phyloP scores from a whole-genome alignment of 2,797 vertebrate species.

The Scyliorhinus canicula region DNA sequence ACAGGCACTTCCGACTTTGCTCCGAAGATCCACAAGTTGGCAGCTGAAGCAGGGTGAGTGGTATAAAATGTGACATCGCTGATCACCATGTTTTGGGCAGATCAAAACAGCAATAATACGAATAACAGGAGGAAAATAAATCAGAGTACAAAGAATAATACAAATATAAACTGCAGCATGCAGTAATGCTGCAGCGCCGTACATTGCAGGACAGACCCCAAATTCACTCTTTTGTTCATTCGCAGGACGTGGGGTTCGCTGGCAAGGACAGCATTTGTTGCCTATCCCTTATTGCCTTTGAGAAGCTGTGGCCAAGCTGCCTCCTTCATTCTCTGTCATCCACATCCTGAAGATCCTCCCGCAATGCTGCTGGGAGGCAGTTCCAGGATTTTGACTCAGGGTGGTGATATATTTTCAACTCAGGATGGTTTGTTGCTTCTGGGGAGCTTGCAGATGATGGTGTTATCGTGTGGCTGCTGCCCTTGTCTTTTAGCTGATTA shows the following conservation, averaged over 20 bases:
- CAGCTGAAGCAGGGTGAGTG: neutral
- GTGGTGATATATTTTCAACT: neutral
- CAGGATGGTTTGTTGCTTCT: neutral
- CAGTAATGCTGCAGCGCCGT: neutral
- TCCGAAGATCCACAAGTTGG: neutral
- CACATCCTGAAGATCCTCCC: neutral
- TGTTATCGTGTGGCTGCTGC: neutral
- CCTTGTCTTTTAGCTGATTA: neutral
- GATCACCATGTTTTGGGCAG: neutral
- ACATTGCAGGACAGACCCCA: neutral
- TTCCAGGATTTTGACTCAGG: neutral
- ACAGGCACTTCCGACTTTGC: neutral
- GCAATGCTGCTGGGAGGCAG: neutral
- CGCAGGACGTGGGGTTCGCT: neutral
- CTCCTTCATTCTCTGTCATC: neutral
- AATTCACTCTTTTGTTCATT: neutral
- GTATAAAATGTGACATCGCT: slow-evolving; percentile 4
- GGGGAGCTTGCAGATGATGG: neutral
- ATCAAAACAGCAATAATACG: neutral
- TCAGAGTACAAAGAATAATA: neutral
- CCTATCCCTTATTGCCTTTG: neutral
- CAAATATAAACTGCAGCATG: neutral
- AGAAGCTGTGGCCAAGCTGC: neutral
- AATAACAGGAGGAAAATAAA: neutral
- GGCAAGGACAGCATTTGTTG: neutral